phyloP scores from a whole-genome alignment of 2,113 vertebrate genomes.

The Manacus vitellinus region DNA sequence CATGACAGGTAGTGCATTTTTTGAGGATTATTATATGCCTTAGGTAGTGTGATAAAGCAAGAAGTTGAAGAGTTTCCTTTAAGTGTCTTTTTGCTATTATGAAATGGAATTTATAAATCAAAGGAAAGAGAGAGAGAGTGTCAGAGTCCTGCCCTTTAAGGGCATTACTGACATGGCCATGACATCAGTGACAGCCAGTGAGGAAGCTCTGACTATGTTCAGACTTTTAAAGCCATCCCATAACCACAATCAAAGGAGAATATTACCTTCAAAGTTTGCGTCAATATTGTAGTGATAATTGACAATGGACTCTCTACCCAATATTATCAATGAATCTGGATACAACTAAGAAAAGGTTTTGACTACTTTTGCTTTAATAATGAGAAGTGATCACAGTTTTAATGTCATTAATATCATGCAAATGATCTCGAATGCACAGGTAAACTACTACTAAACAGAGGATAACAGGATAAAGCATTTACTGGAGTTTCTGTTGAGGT shows the following conservation, averaged over 20 bases:
- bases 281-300: background rate
- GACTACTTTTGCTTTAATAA: background rate
- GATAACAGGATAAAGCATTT: background rate
- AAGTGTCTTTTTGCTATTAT: slow-evolving; percentile 41
- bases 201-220: background rate
- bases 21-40: slow-evolving; percentile 40
- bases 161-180: background rate
- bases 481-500: background rate
- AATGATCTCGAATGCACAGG: background rate
- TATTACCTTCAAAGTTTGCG: background rate
- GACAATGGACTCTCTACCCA: background rate
- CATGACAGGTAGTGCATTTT: slow-evolving; percentile 42
- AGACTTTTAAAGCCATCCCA: slow-evolving; percentile 20
- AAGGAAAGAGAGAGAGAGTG: background rate
- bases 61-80: background rate
- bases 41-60: background rate
- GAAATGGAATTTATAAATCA: slow-evolving; percentile 47
- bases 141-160: slow-evolving; percentile 14
- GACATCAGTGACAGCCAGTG: slow-evolving; percentile 6
- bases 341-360: background rate
- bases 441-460: background rate
- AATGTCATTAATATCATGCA: background rate
- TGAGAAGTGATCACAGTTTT: background rate
- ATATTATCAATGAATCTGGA: background rate
- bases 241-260: background rate